A percentile compares a stretch with the other conserved stretches of the same genome.
Conservation (phyloP, 2,113 vertebrate species). For the Menidia beryllina region DNA sequence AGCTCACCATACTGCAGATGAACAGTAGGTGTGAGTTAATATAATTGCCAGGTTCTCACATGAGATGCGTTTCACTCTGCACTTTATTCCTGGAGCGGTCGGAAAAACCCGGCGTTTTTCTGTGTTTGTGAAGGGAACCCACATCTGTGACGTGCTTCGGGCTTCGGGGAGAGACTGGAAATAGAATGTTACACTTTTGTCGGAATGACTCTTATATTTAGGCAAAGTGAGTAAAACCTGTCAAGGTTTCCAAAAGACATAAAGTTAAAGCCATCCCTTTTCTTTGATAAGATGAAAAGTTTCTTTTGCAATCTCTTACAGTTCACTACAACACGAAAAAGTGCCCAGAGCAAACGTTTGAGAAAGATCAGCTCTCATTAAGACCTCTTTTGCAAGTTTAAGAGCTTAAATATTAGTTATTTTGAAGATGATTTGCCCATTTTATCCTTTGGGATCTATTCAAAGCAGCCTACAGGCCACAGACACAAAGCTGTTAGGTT, state of each 20-base stretch:
- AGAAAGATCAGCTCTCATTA: not conserved
- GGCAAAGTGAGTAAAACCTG: not conserved
- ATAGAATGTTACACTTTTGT: not conserved
- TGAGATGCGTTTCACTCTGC: conserved; percentile 62
- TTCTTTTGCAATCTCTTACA: not conserved
- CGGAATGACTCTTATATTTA: not conserved
- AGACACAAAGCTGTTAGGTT: too few species aligned
- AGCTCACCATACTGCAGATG: not conserved
- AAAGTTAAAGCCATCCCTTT: not conserved
- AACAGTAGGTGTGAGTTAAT: conserved; percentile 33
- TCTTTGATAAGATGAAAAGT: not conserved
- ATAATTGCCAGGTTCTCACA: conserved; percentile 60
- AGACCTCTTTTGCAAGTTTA: not conserved
- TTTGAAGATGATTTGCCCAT: too few species aligned
- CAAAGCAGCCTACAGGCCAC: too few species aligned
- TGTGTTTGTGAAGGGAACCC: conserved; percentile 38
- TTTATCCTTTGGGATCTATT: not conserved
- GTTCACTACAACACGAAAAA: not conserved
- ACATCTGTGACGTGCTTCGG: conserved; percentile 54
- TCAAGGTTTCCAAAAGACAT: not conserved
- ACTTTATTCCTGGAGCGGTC: conserved; percentile 51
- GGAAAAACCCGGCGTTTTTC: conserved; percentile 57
- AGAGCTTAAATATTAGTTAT: not conserved
- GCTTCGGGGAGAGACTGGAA: conserved; percentile 60
- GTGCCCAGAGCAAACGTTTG: not conserved